Conservation (phyloP, 2,797 vertebrate species). For the Cryptoblepharus egeriae region DNA sequence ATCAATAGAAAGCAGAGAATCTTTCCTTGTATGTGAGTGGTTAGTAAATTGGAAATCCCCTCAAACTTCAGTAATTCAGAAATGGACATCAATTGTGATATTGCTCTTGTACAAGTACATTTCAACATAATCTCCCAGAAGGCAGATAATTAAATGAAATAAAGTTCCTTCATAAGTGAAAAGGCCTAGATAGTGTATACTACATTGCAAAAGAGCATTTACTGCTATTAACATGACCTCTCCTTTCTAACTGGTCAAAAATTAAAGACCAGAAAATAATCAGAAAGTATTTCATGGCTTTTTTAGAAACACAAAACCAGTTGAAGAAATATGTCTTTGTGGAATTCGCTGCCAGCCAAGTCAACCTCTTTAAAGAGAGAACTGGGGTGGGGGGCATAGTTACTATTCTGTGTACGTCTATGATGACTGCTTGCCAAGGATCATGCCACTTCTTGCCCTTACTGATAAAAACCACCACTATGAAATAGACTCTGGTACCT, state of each 20-base stretch:
- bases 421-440: constrained; percentile 73
- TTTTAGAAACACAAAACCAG: not conserved
- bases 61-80: not conserved
- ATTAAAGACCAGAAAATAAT: not conserved
- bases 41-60: not conserved
- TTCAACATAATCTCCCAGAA: not conserved
- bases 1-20: not conserved
- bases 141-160: not conserved
- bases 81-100: not conserved
- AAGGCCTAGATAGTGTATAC: not conserved
- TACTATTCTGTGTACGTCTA: constrained; percentile 66
- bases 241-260: not conserved
- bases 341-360: not conserved
- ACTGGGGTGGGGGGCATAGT: constrained; percentile 40
- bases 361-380: constrained; percentile 61
- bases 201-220: not conserved
- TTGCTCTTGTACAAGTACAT: not conserved
- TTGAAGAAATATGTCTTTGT: accelerated
- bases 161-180: not conserved
- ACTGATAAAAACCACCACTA: constrained; percentile 71
- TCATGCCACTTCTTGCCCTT: constrained; percentile 75
- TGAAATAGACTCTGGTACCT: constrained; percentile 58
- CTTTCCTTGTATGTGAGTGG: not conserved
- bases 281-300: not conserved
- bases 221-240: not conserved